Evolutionary conservation across 2,113 vertebrate genomes (phyloP), one percentile per base, ranked within the genome.

Genomic region (Oncorhynchus clarkii): DNA sequence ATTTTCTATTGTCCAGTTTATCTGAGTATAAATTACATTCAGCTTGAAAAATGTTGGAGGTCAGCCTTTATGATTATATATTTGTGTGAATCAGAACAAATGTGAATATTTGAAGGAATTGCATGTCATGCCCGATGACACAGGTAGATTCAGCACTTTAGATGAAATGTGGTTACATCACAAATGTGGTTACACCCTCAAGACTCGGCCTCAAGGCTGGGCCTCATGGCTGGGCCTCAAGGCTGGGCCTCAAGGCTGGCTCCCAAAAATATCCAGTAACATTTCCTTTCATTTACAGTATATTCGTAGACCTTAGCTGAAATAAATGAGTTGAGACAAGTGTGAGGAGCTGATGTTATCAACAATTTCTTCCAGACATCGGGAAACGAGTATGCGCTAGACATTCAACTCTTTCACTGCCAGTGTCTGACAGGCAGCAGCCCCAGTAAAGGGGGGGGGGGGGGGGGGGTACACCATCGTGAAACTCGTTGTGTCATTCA

Each of bases 151-250:
- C 93, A 93, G 93, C 93, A 91, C 90, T 93, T 93, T 93, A 93
- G 82, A 92, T 93, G 93, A 94, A 93, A 93, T 94, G 93, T 94
- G 91, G 93, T 91, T 90, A 92, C 92, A 93, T 94, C 93, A 94
- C n/a, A 94, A 93, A 93, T 94, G 93, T 94, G 91, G 93, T 91
- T 90, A 92, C 92, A 93, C n/a, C n/a, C n/a, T 94, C 93, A 94
- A n/a, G n/a, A n/a, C n/a, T n/a, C n/a, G n/a, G n/a, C 31, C 31
- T 31, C 31, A 31, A 5, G 31, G 31, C 31, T 31, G 31, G 31
- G 31, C 31, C 26, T 26, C 26, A 26, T 26, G 26, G 1, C 31
- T 34, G 31, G 31, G 77, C 82, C 85, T 90, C 92, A 94, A 93
- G 93, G 93, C 92, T 7, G 34, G 34, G 34, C 34, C 34, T 34